These are phyloP conservation scores for Drosophila tani DNA, from an alignment of 1,140 invertebrate species.

Conservation along the genomic window DNA sequence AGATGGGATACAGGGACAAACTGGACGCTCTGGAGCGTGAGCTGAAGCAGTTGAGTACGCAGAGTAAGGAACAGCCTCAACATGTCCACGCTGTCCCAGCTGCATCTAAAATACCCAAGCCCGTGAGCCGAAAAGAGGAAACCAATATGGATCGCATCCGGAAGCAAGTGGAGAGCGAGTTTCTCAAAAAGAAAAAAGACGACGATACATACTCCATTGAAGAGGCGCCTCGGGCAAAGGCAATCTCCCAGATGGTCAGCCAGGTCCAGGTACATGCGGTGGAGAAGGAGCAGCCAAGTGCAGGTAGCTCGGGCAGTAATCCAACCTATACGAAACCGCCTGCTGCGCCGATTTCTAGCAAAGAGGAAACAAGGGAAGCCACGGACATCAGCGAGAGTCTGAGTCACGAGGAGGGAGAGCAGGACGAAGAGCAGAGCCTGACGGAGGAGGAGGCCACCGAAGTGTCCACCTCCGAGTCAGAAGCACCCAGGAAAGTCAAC, in stretches of 20 bases:
- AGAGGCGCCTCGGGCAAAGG: constrained; percentile 30
- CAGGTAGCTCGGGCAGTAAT: constrained; percentile 47
- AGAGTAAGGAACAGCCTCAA: background rate
- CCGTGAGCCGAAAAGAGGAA: constrained; percentile 41
- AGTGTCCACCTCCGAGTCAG: constrained; percentile 40
- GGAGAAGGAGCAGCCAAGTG: constrained; percentile 40
- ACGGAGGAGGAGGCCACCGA: constrained; percentile 50
- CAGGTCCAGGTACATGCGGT: constrained; percentile 36
- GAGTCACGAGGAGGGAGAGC: constrained; percentile 46
- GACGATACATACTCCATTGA: constrained; percentile 72
- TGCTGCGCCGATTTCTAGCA: constrained; percentile 1
- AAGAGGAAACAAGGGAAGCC: constrained; percentile 37
- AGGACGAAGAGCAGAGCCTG: constrained; percentile 20
- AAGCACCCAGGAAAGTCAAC: constrained; percentile 18
- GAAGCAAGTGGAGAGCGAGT: constrained; percentile 60
- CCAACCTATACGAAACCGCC: constrained; percentile 46
- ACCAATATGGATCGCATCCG: constrained; percentile 56
- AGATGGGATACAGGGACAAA: constrained; percentile 73
- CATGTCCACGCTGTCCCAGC: background rate
- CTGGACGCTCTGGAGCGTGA: constrained; percentile 67
- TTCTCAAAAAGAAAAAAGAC: constrained; percentile 48
- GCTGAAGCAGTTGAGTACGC: constrained; percentile 40
- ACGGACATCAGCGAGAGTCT: constrained; percentile 73
- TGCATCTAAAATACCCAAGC: constrained; percentile 64
- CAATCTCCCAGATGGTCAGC: constrained; percentile 7